Base-by-base conservation (phyloP, 2,797 vertebrate species). In the Manis javanica region DNA sequence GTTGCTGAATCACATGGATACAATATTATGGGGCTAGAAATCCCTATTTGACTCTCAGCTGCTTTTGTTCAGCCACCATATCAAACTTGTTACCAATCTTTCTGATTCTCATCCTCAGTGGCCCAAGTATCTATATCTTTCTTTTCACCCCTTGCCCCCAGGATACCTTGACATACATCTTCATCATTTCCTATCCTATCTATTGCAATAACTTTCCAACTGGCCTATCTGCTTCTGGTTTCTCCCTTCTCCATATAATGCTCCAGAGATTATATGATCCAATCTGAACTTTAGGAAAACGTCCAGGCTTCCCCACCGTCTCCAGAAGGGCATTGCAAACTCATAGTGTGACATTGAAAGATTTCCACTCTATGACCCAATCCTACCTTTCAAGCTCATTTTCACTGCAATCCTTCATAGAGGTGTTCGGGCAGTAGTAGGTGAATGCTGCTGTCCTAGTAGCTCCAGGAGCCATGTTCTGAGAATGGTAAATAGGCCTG, bases 361-460 rank as follows among this genome's bases (percentile, higher is more conserved):
- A 68, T 77, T 71, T 82, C 26, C 18, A 79, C 74, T 69, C 15
- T 39, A 23, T 92, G 21, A 39, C 31, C 34, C 13, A 68, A 37
- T 61, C 29, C 46, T 96, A 81, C 24, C 15, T 94, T 90, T 86
- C 68, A 94, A 83, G 19, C 3, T 96, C 19, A 51, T 88, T 79
- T 93, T 53, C 63, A 86, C 55, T 71, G 29, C 3, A 90, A 15
- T 59, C 14, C 1, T 66, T 6, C 55, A 24, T 10, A 64, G 59
- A 94, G 7, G 11, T 61, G 42, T 55, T 85, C 57, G 19, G 31
- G 66, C 9, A n/a, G 26, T 42, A 63, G 46, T 55, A 94, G 6
- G 0, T 77, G 46, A 87, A 39, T 18, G 78, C n/a, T 61, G 4
- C 34, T 61, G 19, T 69, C 55, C 19, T 39, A 85, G 42, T 16